Evolutionary conservation across 2,888 invertebrate genomes (phyloP), one percentile per base, ranked within the genome.

Genomic region (Periphyllus acericola): DNA sequence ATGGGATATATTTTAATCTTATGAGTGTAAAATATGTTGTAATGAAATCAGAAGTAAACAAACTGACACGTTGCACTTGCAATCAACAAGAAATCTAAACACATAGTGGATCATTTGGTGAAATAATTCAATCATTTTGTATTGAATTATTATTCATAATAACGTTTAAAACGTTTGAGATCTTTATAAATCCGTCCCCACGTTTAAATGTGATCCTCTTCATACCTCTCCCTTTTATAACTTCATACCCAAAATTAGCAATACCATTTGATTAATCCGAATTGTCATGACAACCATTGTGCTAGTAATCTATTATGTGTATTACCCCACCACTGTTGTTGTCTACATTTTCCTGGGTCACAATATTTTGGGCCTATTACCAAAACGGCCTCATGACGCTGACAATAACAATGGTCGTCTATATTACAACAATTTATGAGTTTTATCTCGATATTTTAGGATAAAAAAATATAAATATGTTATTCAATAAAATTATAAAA

Each of bases 231-330:
- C 29, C 29, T 29, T 29, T 9, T 68, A 68, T n/a, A n/a, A 68
- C 74, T 32, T 17, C 46, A 25, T 32, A 5, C 55, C 32, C 52
- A 17, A 79, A 79, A 34, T 79, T 55, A 32, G 32, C 52, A 55
- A 55, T 55, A 34, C 32, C 78, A 32, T 79, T 34, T 32, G 78
- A 79, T 76, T 76, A 76, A 55, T 79, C 32, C 55, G 32, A 79
- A 79, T 55, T 55, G 78, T 55, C 78, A 55, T 79, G 52, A 79
- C 55, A 46, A 55, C 78, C 55, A 79, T 79, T 79, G 32, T 55
- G 21, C 32, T 21, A 52, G 76, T 76, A 76, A 46, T 76, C 40
- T 46, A 46, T 79, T 79, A 29, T 55, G 55, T 32, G 36, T 19
- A 32, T 32, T 21, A 32, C 21, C 29, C 78, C 6, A 32, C n/a